A percentile compares a stretch with the other conserved stretches of the same genome.
Evolutionary conservation across 2,797 vertebrate genomes (phyloP).

Genomic region (Sebastes oblongus): DNA sequence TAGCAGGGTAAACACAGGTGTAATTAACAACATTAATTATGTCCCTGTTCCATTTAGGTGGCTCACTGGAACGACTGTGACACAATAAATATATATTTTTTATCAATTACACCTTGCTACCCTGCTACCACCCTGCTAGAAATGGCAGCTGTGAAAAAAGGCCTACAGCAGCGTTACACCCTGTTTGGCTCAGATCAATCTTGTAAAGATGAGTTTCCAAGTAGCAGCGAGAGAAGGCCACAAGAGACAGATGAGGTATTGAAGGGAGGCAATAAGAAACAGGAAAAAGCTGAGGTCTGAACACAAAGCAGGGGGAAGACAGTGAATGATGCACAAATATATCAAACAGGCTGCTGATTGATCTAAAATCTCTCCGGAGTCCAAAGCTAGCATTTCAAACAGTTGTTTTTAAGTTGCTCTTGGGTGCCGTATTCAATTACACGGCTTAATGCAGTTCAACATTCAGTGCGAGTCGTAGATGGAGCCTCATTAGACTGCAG

Average conservation of each 20-base stretch:
- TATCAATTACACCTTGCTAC: background rate
- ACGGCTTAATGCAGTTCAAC: slow-evolving; percentile 12
- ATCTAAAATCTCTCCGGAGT: background rate
- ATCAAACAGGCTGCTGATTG: background rate
- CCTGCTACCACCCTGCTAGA: background rate
- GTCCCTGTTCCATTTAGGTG: background rate
- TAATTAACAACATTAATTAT: background rate
- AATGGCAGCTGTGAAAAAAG: background rate
- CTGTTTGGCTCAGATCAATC: slow-evolving; percentile 33
- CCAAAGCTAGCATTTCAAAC: background rate
- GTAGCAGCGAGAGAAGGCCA: background rate
- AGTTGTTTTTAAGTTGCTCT: slow-evolving; percentile 4
- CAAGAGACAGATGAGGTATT: slow-evolving; percentile 7
- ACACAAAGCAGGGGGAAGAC: background rate
- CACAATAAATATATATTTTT: background rate
- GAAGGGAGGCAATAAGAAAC: background rate
- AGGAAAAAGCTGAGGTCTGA: background rate
- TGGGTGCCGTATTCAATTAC: slow-evolving; percentile 14
- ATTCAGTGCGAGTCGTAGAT: background rate
- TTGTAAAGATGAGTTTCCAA: slow-evolving; percentile 32
- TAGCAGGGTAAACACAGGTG: background rate
- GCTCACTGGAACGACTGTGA: background rate
- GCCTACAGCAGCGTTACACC: background rate
- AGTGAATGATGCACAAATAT: background rate
- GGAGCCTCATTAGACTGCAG: slow-evolving; percentile 17